Base-by-base conservation (phyloP, 2,113 vertebrate species). In the Sialia sialis region DNA sequence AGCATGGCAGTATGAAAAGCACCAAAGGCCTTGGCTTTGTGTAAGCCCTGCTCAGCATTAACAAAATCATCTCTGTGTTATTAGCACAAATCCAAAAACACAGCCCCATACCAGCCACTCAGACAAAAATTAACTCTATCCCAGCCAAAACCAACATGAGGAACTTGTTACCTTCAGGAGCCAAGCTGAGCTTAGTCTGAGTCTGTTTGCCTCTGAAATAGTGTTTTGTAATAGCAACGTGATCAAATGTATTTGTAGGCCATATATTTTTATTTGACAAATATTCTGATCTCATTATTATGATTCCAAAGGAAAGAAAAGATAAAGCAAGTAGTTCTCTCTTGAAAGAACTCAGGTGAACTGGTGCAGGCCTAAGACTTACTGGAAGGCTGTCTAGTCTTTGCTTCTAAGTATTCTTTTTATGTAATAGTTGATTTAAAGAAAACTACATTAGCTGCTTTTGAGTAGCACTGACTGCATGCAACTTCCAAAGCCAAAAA, bases 21-120 rank as follows among this genome's bases (percentile, higher is more conserved):
- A 72, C 49, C 49, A 51, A 20, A 81, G 19, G 16, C 29, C 9
- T 74, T 23, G 29, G 9, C 11, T 51, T 15, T 59, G 38, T 9
- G 32, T 4, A n/a, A 44, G 7, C 8, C 3, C 10, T 52, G 52
- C 51, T 82, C 52, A 60, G 29, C 29, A 39, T 10, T 34, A 67
- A 39, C 7, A 46, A 67, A 59, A 67, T 0, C 5, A 44, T n/a
- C 16, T 38, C 22, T 59, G 1, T 16, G 2, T 67, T n/a, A 46
- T 39, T n/a, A 25, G 23, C n/a, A 34, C 11, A 60, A 67, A 75
- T 46, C 10, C 20, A 10, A 54, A 81, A 27, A 25, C 6, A 13
- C 12, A 44, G 0, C 23, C 1, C 16, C 3, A 7, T 15, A 39
- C 9, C 44, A 59, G 16, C 13, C 25, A 8, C 23, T 59, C 1